Conservation (phyloP, 2,113 vertebrate genomes). For the Tringa solitaria region DNA sequence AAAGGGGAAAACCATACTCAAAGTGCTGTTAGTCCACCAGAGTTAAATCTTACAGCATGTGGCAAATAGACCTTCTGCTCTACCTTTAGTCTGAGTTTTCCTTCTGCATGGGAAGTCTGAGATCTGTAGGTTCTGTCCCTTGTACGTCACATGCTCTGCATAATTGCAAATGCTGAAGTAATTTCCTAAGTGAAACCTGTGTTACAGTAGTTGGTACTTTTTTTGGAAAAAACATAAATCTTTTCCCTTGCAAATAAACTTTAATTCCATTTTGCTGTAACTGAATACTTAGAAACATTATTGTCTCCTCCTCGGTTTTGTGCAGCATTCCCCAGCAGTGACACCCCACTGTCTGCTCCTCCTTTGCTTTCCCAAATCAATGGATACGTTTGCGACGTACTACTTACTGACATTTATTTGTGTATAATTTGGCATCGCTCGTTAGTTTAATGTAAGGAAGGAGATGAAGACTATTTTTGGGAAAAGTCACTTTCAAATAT, state of each 20-base stretch:
- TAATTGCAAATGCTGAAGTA: not conserved
- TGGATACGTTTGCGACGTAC: not conserved
- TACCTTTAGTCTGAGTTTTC: not conserved
- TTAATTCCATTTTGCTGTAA: not conserved
- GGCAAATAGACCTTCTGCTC: not conserved
- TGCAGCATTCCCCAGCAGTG: rapidly evolving
- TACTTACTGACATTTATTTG: not conserved
- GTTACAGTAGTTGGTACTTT: not conserved
- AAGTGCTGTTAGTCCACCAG: not conserved
- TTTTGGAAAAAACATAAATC: not conserved
- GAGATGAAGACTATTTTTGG: not conserved
- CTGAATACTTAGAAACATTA: not conserved
- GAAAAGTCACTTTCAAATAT: not conserved
- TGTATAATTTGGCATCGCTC: not conserved
- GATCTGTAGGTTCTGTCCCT: not conserved
- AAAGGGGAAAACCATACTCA: not conserved
- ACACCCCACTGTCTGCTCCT: not conserved
- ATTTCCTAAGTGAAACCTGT: not conserved
- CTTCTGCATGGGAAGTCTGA: not conserved
- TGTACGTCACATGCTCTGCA: not conserved
- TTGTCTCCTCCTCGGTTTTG: not conserved
- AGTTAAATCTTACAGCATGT: not conserved
- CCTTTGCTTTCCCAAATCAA: not conserved
- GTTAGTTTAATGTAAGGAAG: not conserved
- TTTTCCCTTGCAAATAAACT: not conserved